Evolutionary conservation across 2,797 vertebrate genomes (phyloP), one percentile per base, ranked within the genome.

Genomic region (Sebastiscus tertius): DNA sequence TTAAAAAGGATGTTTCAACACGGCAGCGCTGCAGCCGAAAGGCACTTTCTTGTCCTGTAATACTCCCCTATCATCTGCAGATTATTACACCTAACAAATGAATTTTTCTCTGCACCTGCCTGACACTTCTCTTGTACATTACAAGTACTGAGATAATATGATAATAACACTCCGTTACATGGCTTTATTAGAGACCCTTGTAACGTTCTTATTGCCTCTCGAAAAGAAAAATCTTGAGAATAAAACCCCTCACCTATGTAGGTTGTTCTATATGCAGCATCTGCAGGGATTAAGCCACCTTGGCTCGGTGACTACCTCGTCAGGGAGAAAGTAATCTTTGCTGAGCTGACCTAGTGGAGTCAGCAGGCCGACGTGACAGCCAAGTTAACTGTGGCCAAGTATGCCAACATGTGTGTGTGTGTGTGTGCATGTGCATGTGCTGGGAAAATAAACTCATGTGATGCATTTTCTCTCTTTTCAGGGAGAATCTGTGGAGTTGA

Each of bases 321-420:
- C 75, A 83, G 64, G 68, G 79, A 73, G 77, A 91, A 84, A 87
- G 79, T 89, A 83, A 91, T 89, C 87, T 87, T 70, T 63, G 58
- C 73, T 75, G 59, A 82, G 81, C 70, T 87, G 75, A 87, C 56
- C 72, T 89, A 52, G 55, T 36, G 59, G 62, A 80, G 72, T 81
- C 61, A 81, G 81, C 12, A 18, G 46, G 29, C 4, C 39, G 72
- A 83, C 2, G 72, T 89, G 88, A 86, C 84, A 69, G 61, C 31
- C 66, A 75, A 79, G 77, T 85, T 75, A 83, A 81, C 73, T 59
- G 24, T 26, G 22, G 54, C 31, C 73, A 83, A 81, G 68, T 74
- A 20, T 87, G 70, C 20, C 49, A 59, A n/a, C 20, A 3, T 24
- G 55, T 67, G 5, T 64, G 34, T 42, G 33, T 39, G 31, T 67